Evolutionary conservation across 2,888 invertebrate genomes (phyloP), one percentile per base, ranked within the genome.

Genomic region (Phyllotreta cruciferae): DNA sequence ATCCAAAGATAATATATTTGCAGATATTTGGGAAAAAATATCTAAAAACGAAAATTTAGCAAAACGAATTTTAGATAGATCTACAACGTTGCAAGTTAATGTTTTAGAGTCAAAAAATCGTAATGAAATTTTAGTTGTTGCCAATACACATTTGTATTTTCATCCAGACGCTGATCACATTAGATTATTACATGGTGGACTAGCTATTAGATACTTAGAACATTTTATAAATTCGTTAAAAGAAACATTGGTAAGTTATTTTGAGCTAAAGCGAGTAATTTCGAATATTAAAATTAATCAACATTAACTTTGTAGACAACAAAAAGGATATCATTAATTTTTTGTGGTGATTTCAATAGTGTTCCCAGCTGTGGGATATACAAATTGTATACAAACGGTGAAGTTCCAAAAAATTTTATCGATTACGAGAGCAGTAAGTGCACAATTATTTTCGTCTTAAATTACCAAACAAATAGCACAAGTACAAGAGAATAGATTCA

Each of bases 341-440:
- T 96, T 71, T 93, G 94, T 81, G 98, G 98, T 0, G 98, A 98
- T 79, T 96, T 97, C 74, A 98, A 98, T 78, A 95, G 94, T 79
- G 87, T 87, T 0, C 96, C 97, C 0, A 87, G 89, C 53, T 91
- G 90, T 79, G 95, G 93, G 0, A 89, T 96, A 72, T 93, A 89
- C 79, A 86, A 91, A 75, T 83, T 96, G 60, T 88, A 92, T 79
- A 93, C 91, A 0, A 85, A 87, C 42, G 90, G 90, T 60, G 75
- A 79, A 66, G 86, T 94, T 4, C 84, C 87, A 38, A 83, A 83
- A 57, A 82, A 88, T 73, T 86, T 87, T 69, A 80, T 85, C 11
- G 94, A 94, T 77, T 96, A 94, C 92, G 85, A 81, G 66, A 91
- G 90, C 70, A 90, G 93, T 92, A 85, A 85, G 89, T 84, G 60